Percentiles rank a stretch among this genome's conserved stretches.
Evolutionary conservation across 2,113 vertebrate species (phyloP).

Genomic region (Bufo bufo): DNA sequence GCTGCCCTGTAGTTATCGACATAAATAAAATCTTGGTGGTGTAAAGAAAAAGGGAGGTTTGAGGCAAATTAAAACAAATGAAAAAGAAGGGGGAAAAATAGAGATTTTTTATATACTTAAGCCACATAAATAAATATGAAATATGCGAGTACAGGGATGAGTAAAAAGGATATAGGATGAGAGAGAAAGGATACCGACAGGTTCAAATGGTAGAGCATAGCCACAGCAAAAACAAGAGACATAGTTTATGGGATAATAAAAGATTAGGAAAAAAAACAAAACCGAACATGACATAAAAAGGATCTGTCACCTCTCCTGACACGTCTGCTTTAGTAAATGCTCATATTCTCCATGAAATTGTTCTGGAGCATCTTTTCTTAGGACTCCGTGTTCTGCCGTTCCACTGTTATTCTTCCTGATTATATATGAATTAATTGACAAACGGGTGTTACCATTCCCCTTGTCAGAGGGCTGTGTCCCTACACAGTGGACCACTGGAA

Average conservation of each 20-base stretch:
- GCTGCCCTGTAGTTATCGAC: slow-evolving; percentile 96
- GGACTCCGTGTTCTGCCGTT: no score
- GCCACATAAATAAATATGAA: slow-evolving; percentile 10
- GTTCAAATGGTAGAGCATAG: neutral
- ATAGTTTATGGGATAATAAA: neutral
- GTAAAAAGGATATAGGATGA: neutral
- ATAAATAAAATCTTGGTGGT: slow-evolving; percentile 99
- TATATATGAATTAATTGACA: no score
- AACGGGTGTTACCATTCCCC: no score
- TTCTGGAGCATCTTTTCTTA: no score
- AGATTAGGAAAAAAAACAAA: slow-evolving; percentile 50
- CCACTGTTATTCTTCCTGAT: no score
- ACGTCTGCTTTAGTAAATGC: no score
- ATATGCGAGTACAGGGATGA: neutral
- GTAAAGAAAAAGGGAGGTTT: slow-evolving; percentile 78
- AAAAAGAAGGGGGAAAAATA: slow-evolving; percentile 62
- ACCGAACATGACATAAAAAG: slow-evolving; percentile 17
- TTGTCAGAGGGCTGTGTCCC: no score
- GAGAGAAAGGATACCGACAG: neutral
- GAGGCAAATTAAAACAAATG: slow-evolving; percentile 74
- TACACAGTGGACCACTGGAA: no score
- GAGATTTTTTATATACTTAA: slow-evolving; percentile 53
- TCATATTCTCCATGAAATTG: no score
- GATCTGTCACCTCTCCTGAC: neutral
- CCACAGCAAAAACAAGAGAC: slow-evolving; percentile 1